A percentile compares a stretch with the other conserved stretches of the same genome.
phyloP scores from a whole-genome alignment of 2,888 invertebrate species.

The Drosophila borborema region DNA sequence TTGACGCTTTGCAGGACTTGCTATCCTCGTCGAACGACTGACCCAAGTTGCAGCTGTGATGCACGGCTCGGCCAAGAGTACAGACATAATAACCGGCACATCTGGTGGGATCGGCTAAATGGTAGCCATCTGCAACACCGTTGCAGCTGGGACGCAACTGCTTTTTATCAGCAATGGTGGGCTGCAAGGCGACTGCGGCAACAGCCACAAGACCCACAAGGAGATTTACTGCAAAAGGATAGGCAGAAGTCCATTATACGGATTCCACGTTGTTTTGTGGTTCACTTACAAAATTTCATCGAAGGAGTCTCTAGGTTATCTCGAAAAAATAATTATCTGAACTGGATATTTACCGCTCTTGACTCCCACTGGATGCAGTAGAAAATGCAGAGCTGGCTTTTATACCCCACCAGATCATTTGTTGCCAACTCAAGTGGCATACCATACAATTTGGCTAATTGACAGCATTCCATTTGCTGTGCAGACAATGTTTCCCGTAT shows the following conservation, averaged over 20 bases:
- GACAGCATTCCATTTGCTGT: not conserved
- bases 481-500: slow-evolving; percentile 17
- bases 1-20: slow-evolving; percentile 29
- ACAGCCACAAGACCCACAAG: slow-evolving; percentile 47
- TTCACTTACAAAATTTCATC: slow-evolving; percentile 66
- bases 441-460: slow-evolving; percentile 40
- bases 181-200: slow-evolving; percentile 16
- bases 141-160: slow-evolving; percentile 37
- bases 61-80: slow-evolving; percentile 33
- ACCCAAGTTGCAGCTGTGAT: slow-evolving; percentile 33
- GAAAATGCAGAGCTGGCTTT: slow-evolving; percentile 38
- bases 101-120: slow-evolving; percentile 32
- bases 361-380: slow-evolving; percentile 17
- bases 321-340: slow-evolving; percentile 59
- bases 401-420: slow-evolving; percentile 40
- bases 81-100: slow-evolving; percentile 50
- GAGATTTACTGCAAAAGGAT: slow-evolving; percentile 45
- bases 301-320: slow-evolving; percentile 4
- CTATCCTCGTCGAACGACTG: slow-evolving; percentile 38
- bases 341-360: slow-evolving; percentile 52
- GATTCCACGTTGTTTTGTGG: not conserved
- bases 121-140: slow-evolving; percentile 28
- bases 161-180: slow-evolving; percentile 21
- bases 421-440: slow-evolving; percentile 29
- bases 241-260: not conserved